These are phyloP conservation scores for Heteractis magnifica DNA, from an alignment of 92 coral and sea anemone species.

Conservation along the genomic window DNA sequence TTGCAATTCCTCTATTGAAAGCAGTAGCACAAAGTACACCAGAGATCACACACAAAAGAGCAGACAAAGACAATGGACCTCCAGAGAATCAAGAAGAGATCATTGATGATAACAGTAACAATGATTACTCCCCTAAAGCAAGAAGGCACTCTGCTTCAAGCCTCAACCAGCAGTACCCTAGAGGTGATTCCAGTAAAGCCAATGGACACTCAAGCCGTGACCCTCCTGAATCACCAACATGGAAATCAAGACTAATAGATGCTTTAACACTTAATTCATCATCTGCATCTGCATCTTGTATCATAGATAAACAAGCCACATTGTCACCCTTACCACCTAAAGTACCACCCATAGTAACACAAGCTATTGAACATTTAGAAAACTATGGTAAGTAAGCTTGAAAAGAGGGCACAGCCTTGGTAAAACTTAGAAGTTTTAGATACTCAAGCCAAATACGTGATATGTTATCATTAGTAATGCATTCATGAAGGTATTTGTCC, in stretches of 20 bases:
- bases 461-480: neutral
- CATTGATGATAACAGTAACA: constrained; percentile 39
- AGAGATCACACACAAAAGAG: constrained; percentile 20
- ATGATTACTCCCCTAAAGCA: constrained; percentile 43
- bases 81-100: constrained; percentile 24
- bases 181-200: constrained; percentile 33
- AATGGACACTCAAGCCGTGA: constrained; percentile 37
- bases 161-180: constrained; percentile 56
- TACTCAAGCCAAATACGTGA: neutral
- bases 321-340: constrained; percentile 71
- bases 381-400: constrained; percentile 66
- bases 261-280: constrained; percentile 90
- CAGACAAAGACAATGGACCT: constrained; percentile 24
- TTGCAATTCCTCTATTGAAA: constrained; percentile 79
- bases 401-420: neutral
- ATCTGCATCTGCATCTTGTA: constrained; percentile 92
- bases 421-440: no score
- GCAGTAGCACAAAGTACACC: constrained; percentile 66
- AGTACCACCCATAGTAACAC: constrained; percentile 87
- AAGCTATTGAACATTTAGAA: constrained; percentile 87
- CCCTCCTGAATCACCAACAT: constrained; percentile 70
- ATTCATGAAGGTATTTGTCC: neutral
- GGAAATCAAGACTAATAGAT: constrained; percentile 91
- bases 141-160: constrained; percentile 81
- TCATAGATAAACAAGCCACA: constrained; percentile 74